Base-by-base conservation (phyloP, 2,888 invertebrate genomes). In the Agriopis marginaria region DNA sequence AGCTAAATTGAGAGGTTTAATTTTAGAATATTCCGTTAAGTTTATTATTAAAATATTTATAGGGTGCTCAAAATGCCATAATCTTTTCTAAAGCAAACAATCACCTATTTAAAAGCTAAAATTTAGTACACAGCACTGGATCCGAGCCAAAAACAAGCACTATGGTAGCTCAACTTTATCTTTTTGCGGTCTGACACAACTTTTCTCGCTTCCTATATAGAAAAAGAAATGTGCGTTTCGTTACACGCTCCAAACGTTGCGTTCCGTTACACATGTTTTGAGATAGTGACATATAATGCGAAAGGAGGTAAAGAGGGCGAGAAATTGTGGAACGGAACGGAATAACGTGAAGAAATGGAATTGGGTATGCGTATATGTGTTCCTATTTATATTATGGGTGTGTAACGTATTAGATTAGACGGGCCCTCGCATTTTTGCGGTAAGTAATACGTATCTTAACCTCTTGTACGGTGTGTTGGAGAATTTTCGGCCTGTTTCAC, bases 311-410 rank as follows among this genome's bases (percentile, higher is more conserved):
- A 71, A 70, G 66, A 62, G 68, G 68, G 62, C 71, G 72, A 65
- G 62, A 73, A 71, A 71, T 71, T 69, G 69, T 68, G 62, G 71
- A 71, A 70, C 70, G 65, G 62, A 70, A 70, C 68, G 68, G 66
- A 73, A 70, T 75, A 73, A 73, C 71, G 64, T 56, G 68, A 75
- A 68, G 71, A 73, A 75, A 75, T 73, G 73, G 70, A 71, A 73
- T 73, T 71, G 72, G 75, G 68, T 62, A 62, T 62, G 32, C 32
- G 53, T 62, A 53, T 62, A 55, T 68, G 62, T 70, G 59, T 59
- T 66, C 62, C 63, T 70, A 70, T 67, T 63, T 61, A 58, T 61
- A 59, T 68, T 67, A 63, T 58, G 70, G 32, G 63, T 66, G 65
- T 73, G 68, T 67, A 64, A 49, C 51, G 65, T 60, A 66, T 73